phyloP scores from a whole-genome alignment of 2,113 vertebrate species.

The Promerops cafer region DNA sequence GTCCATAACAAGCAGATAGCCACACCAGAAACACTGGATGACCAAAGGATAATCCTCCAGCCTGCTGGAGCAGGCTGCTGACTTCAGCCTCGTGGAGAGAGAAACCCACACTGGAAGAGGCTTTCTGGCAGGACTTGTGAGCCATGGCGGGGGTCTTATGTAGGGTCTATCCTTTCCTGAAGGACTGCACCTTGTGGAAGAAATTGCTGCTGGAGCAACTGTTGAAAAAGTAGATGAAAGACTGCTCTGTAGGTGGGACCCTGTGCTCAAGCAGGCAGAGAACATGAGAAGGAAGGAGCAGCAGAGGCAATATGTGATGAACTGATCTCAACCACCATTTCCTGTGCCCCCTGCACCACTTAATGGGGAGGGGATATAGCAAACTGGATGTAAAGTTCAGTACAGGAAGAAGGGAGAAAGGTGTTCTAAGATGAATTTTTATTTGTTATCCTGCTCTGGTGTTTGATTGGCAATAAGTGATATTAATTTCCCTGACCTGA shows the following conservation, averaged over 20 bases:
- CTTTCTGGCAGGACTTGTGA: background rate
- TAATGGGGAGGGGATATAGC: rapidly evolving
- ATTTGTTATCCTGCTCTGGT: background rate
- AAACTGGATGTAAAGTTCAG: background rate
- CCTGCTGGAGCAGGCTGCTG: rapidly evolving
- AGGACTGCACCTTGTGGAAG: background rate
- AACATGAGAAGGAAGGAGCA: background rate
- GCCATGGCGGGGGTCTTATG: rapidly evolving
- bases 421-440: background rate
- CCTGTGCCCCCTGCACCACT: rapidly evolving
- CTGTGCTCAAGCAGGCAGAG: background rate
- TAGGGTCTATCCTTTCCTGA: background rate
- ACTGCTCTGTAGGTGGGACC: background rate
- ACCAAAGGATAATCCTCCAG: background rate
- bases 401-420: background rate
- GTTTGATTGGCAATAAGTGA: background rate
- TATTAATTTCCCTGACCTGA: background rate
- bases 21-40: background rate
- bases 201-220: rapidly evolving
- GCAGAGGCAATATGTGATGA: background rate
- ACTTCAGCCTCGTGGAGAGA: too few relatives aligned
- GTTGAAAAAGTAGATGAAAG: background rate
- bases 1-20: background rate
- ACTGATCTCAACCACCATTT: background rate
- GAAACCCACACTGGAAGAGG: background rate